Evolutionary conservation across 2,113 vertebrate genomes (phyloP).

Genomic region (Nipponia nippon): DNA sequence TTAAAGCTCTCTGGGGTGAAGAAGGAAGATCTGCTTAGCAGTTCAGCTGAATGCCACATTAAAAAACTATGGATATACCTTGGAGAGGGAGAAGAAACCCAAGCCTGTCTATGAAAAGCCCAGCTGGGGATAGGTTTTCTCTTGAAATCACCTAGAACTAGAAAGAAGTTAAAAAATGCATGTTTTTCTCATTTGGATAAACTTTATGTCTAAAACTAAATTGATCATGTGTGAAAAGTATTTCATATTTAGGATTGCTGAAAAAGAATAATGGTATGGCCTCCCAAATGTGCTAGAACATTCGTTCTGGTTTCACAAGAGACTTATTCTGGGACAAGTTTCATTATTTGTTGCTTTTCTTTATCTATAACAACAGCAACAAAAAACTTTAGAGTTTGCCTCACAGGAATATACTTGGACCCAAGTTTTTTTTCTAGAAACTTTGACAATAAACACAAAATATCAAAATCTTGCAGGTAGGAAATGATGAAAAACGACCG

Average conservation of each 20-base stretch:
- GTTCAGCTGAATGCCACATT: not conserved
- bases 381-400: not conserved
- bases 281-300: not conserved
- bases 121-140: not conserved
- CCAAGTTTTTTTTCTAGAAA: not conserved
- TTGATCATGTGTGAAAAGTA: not conserved
- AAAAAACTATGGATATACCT: not conserved
- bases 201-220: not conserved
- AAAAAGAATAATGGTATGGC: not conserved
- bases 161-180: not conserved
- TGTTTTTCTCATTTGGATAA: not conserved
- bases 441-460: not conserved
- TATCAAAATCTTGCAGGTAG: not conserved
- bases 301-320: not conserved
- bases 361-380: not conserved
- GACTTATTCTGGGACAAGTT: not conserved
- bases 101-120: not conserved
- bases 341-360: not conserved
- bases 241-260: not conserved
- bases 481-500: not conserved
- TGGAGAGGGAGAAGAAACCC: not conserved
- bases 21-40: not conserved
- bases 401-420: not conserved
- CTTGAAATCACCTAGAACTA: not conserved
- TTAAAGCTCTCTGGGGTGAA: not conserved